Evolutionary conservation across 2,888 invertebrate genomes (phyloP), one percentile per base, ranked within the genome.

Genomic region (Chloroclysta siterata): DNA sequence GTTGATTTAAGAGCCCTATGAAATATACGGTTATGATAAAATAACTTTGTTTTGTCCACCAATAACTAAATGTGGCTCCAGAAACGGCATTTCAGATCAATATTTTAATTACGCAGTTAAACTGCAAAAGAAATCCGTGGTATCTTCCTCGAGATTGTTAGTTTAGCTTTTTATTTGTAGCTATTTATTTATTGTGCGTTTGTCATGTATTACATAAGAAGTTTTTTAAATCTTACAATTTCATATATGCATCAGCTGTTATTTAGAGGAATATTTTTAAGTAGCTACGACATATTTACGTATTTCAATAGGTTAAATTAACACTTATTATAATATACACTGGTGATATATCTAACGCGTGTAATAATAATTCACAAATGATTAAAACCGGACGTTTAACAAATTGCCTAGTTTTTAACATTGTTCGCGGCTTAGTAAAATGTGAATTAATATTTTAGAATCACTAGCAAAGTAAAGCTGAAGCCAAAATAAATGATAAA

Each of bases 401-500:
- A 70, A 75, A 71, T 75, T 74, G 65, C 72, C 74, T 73, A 72
- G 73, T 73, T 72, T 74, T 69, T 75, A 73, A 72, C 65, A 72
- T 73, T 75, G 73, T 72, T 69, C 72, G 66, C 69, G 72, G 72
- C 72, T 72, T 73, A 77, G 75, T 73, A 76, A 69, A 77, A 77
- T 79, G 76, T 72, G 79, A 80, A 79, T 79, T 77, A 76, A 77
- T 74, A 63, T 72, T 63, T 71, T 65, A 47, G 74, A 57, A 72
- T 70, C 62, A 74, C 77, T 82, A 82, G 76, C 72, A 83, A 83
- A 84, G 76, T 86, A 87, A 85, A 88, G 84, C 83, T 87, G 83
- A 86, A 87, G 87, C 84, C 81, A 83, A 83, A 76, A 72, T 75
- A 76, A 76, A 76, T 48, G 61, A 61, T 65, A 65, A 59, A 64